Percentiles rank a stretch among this genome's conserved stretches.
Evolutionary conservation across 2,113 vertebrate species (phyloP).

Genomic region (Chloropsis cyanopogon): DNA sequence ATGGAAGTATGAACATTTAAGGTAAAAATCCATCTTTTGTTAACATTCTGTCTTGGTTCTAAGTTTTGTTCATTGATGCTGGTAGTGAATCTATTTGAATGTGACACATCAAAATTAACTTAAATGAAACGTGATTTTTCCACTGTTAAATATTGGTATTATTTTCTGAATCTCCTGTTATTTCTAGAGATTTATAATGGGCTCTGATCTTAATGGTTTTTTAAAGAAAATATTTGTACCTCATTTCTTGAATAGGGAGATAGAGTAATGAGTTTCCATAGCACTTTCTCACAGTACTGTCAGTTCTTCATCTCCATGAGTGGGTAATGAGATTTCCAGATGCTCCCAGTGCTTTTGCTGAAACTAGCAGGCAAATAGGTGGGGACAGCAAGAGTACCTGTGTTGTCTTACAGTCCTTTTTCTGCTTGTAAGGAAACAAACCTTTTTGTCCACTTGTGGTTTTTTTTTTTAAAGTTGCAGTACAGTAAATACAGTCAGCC

Average conservation of each 20-base stretch:
- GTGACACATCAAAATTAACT: background rate
- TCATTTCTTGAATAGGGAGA: background rate
- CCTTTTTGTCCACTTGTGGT: background rate
- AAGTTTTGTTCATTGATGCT: background rate
- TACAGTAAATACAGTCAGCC: background rate
- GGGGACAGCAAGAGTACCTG: background rate
- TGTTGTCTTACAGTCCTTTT: background rate
- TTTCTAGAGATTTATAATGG: background rate
- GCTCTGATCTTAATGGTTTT: background rate
- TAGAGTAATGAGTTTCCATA: background rate
- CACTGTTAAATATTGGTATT: background rate
- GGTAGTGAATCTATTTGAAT: background rate
- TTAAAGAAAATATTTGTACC: background rate
- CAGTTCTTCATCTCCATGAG: background rate
- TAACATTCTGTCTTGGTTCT: background rate
- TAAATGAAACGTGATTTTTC: background rate
- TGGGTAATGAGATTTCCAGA: background rate
- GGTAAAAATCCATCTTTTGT: conserved; percentile 72
- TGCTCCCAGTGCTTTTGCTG: background rate
- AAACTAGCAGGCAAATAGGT: background rate
- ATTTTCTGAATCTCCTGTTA: background rate
- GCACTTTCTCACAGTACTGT: background rate
- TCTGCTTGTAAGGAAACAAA: background rate
- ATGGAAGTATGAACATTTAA: conserved; percentile 99
- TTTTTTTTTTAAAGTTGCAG: background rate